Evolutionary conservation across 2,888 invertebrate species (phyloP).

Genomic region (Chydorus sphaericus): DNA sequence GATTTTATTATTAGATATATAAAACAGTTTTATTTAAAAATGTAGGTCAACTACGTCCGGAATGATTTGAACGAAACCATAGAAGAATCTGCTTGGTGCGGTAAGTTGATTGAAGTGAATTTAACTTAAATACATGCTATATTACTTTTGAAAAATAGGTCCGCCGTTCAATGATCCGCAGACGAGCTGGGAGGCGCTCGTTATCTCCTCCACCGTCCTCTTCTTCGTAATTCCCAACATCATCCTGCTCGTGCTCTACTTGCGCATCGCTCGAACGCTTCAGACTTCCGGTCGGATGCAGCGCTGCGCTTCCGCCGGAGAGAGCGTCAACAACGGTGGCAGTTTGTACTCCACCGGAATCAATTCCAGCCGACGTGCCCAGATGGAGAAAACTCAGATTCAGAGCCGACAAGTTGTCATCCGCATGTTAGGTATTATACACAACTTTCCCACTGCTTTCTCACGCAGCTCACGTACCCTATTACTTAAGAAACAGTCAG

Average conservation of each 20-base stretch:
- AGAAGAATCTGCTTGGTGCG: constrained; percentile 27
- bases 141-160: too few relatives aligned
- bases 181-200: constrained; percentile 18
- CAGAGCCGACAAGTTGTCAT: constrained; percentile 28
- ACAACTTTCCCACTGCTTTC: constrained; percentile 15
- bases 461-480: too few relatives aligned
- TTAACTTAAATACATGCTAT: too few relatives aligned
- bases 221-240: constrained; percentile 34
- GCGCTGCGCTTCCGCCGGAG: constrained; percentile 18
- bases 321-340: constrained; percentile 20
- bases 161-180: constrained; percentile 26
- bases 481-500: too few relatives aligned
- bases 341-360: too few relatives aligned
- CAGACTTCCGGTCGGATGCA: constrained; percentile 21
- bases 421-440: constrained; percentile 29
- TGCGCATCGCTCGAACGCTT: constrained; percentile 25
- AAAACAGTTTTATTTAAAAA: too few relatives aligned
- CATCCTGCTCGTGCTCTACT: constrained; percentile 31
- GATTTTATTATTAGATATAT: too few relatives aligned
- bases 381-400: constrained; percentile 25
- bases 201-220: constrained; percentile 28
- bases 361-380: too few relatives aligned
- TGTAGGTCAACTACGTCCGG: constrained; percentile 24
- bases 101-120: too few relatives aligned
- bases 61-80: constrained; percentile 21